phyloP scores from a whole-genome alignment of 1,140 invertebrate genomes.

The Calliphora vicina region DNA sequence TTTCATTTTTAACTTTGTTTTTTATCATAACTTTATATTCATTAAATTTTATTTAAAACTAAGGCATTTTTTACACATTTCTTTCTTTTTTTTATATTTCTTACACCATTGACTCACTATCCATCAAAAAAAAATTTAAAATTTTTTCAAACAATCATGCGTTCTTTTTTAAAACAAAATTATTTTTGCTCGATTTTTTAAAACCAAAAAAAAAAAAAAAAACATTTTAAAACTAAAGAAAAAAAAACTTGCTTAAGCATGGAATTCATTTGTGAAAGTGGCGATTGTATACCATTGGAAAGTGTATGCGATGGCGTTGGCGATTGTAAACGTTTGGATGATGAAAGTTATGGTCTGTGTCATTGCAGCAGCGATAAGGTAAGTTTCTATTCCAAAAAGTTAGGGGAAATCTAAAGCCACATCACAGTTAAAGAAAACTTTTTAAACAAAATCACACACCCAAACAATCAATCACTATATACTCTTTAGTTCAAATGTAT shows the following conservation, averaged over 20 bases:
- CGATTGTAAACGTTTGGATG: slow-evolving; percentile 84
- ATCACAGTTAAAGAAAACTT: not conserved
- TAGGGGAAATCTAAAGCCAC: not conserved
- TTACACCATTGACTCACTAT: no score
- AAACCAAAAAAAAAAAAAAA: no score
- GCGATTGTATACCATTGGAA: slow-evolving; percentile 65
- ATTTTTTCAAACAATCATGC: no score
- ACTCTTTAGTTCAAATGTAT: slow-evolving; percentile 59
- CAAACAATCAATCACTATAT: not conserved
- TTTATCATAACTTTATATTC: no score
- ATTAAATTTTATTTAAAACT: no score
- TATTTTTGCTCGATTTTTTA: no score
- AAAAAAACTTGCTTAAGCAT: slow-evolving; percentile 53
- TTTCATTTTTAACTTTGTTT: no score
- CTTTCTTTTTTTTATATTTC: no score
- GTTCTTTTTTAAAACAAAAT: no score
- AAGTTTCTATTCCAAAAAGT: slow-evolving; percentile 40
- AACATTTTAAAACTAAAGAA: not conserved
- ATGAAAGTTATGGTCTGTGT: slow-evolving; percentile 70
- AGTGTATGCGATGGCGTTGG: slow-evolving; percentile 80
- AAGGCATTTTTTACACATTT: no score
- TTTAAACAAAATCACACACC: not conserved
- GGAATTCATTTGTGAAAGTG: slow-evolving; percentile 66
- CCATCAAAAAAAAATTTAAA: no score
- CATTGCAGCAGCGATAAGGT: slow-evolving; percentile 63